Percentiles rank a stretch among this genome's conserved stretches.
Evolutionary conservation across 2,797 vertebrate species (phyloP).

Genomic region (Avahi laniger): DNA sequence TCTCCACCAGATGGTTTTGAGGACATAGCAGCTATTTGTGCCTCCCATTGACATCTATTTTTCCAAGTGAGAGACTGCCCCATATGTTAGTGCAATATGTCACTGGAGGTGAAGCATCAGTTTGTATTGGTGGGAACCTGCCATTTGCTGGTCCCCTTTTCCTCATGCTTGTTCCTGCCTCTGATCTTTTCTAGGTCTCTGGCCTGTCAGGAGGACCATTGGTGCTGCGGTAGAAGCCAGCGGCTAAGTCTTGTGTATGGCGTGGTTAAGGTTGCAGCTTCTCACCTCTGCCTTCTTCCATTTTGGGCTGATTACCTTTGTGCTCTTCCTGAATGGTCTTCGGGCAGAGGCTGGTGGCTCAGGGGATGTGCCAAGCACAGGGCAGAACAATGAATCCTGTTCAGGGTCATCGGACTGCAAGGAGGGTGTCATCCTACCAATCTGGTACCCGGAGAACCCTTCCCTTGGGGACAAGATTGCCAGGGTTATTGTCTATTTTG

Average conservation of each 20-base stretch:
- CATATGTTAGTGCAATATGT: slow-evolving; percentile 70
- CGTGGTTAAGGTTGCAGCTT: slow-evolving; percentile 94
- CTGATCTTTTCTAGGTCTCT: slow-evolving; percentile 87
- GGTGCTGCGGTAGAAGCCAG: slow-evolving; percentile 87
- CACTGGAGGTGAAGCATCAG: slow-evolving; percentile 67
- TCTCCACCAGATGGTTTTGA: slow-evolving; percentile 63
- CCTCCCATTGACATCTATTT: slow-evolving; percentile 68
- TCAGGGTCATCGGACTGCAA: slow-evolving; percentile 91
- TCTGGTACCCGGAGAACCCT: slow-evolving; percentile 99
- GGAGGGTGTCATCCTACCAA: slow-evolving; percentile 96
- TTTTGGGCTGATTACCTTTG: slow-evolving; percentile 92
- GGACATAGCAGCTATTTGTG: slow-evolving; percentile 65
- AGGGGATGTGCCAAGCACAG: slow-evolving; percentile 86
- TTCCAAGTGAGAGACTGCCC: slow-evolving; percentile 76
- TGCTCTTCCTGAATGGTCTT: slow-evolving; percentile 88
- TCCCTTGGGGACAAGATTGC: slow-evolving; percentile 99
- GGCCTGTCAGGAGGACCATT: slow-evolving; percentile 87
- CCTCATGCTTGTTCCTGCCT: slow-evolving; percentile 82
- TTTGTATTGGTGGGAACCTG: slow-evolving; percentile 71
- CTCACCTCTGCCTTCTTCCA: slow-evolving; percentile 94
- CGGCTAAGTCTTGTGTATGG: slow-evolving; percentile 94
- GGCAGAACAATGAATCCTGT: slow-evolving; percentile 92
- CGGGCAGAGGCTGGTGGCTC: slow-evolving; percentile 90
- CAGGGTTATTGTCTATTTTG: slow-evolving; percentile 98
- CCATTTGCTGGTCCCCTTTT: slow-evolving; percentile 64